phyloP scores from a whole-genome alignment of 2,113 vertebrate species.

The Oenanthe melanoleuca region DNA sequence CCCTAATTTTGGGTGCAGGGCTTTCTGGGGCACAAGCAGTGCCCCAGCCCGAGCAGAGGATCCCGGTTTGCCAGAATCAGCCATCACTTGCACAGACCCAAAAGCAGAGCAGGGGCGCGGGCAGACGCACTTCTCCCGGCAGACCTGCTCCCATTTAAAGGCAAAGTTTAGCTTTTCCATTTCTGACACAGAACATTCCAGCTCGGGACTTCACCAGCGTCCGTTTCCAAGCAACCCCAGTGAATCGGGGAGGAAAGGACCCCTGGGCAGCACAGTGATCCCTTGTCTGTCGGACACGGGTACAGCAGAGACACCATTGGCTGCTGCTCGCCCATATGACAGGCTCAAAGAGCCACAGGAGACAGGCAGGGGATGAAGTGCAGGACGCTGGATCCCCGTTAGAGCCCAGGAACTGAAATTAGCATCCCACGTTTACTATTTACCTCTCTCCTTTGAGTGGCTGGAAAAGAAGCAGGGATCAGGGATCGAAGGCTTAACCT shows the following conservation, averaged over 20 bases:
- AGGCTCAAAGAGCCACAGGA: background rate
- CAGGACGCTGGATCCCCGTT: background rate
- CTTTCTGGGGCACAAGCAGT: background rate
- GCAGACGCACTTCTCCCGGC: background rate
- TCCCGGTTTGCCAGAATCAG: accelerated
- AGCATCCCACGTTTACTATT: background rate
- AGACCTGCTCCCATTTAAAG: background rate
- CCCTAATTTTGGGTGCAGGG: background rate
- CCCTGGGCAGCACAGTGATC: background rate
- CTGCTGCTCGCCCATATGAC: accelerated
- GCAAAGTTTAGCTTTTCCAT: background rate
- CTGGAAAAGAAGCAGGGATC: background rate
- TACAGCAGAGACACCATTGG: background rate
- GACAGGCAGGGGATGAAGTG: background rate
- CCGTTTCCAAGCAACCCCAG: background rate
- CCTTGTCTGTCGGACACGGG: background rate
- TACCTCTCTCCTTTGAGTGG: accelerated
- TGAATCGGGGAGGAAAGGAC: background rate
- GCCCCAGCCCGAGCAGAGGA: background rate
- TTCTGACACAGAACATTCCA: background rate
- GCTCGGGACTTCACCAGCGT: background rate
- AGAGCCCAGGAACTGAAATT: background rate
- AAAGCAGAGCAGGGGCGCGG: background rate
- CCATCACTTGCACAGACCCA: background rate
- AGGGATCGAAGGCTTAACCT: background rate